Base-by-base conservation (phyloP, 2,797 vertebrate species). In the Lacerta bilineata region DNA sequence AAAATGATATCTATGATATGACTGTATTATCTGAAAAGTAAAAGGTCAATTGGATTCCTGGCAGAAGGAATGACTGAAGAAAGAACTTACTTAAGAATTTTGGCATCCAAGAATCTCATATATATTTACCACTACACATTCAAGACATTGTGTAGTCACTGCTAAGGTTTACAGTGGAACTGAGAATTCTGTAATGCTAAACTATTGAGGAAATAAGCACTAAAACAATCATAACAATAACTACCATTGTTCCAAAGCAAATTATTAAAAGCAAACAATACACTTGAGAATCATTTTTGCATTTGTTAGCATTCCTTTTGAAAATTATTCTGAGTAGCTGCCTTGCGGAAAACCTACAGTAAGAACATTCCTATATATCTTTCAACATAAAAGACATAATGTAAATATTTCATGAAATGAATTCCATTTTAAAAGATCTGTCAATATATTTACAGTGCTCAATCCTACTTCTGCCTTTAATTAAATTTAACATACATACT, bases 401-500 rank as follows among this genome's bases (percentile, higher is more conserved):
- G 95, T 95, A 97, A 97, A 96, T 96, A 96, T 95, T 95, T 95
- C 90, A 93, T 71, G 41, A 88, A 93, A 96, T 11, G 81, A 88
- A 94, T 95, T 95, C 94, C 96, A 91, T 95, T 95, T 94, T 94
- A 95, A 93, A 93, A 95, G 95, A 95, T 96, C 96, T 93, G 94
- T 96, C 95, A 94, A 95, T 95, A 95, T 96, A 96, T 95, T 96
- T 97, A 95, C 93, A 96, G 93, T 95, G 94, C 95, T 94, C 95
- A 94, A 96, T 95, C 95, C 94, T 93, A 95, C 90, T 96, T 96
- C 95, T 95, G 91, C 91, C 93, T 96, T 96, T 97, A 97, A 97
- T 97, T 97, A 97, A 96, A 95, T 95, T 97, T 96, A 96, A 95
- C 93, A 95, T 95, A 95, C 95, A 96, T 93, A 95, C 95, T 96